A percentile compares a stretch with the other conserved stretches of the same genome.
Conservation (phyloP, 2,888 invertebrate genomes). For the Cantharis nigra region DNA sequence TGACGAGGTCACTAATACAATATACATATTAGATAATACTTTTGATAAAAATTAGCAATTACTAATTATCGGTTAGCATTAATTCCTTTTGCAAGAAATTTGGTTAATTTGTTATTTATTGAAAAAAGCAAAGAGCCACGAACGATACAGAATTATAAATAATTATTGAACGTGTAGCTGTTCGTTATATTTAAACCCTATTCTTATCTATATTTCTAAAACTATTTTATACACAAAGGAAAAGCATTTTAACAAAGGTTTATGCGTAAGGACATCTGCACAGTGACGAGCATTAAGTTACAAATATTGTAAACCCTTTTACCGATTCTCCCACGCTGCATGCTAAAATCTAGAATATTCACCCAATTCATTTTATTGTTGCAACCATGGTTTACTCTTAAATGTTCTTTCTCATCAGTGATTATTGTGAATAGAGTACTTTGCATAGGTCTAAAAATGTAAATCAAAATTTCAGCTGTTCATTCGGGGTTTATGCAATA, state of each 20-base stretch:
- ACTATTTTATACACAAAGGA: not conserved
- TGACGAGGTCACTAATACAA: too few species aligned
- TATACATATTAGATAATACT: too few species aligned
- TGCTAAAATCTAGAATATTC: conserved; percentile 29
- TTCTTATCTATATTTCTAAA: not conserved
- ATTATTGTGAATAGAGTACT: conserved; percentile 18
- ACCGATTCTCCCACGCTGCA: conserved; percentile 32
- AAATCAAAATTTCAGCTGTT: conserved; percentile 10
- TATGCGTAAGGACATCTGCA: conserved; percentile 30
- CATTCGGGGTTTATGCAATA: not conserved
- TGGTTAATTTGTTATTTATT: not conserved
- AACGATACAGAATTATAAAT: not conserved
- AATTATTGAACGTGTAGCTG: not conserved
- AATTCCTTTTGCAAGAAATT: too few species aligned
- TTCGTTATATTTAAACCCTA: not conserved
- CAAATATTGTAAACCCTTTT: conserved; percentile 30
- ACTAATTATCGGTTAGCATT: too few species aligned
- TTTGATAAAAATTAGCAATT: too few species aligned
- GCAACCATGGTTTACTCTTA: conserved; percentile 7
- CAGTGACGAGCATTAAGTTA: conserved; percentile 31
- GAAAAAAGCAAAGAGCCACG: not conserved
- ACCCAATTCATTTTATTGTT: conserved; percentile 21
- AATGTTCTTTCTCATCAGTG: conserved; percentile 20
- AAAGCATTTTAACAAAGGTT: conserved; percentile 20
- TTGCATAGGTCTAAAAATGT: conserved; percentile 11